These are phyloP conservation scores for Tichodroma muraria DNA, from an alignment of 2,113 vertebrate genomes.

Conservation along the genomic window DNA sequence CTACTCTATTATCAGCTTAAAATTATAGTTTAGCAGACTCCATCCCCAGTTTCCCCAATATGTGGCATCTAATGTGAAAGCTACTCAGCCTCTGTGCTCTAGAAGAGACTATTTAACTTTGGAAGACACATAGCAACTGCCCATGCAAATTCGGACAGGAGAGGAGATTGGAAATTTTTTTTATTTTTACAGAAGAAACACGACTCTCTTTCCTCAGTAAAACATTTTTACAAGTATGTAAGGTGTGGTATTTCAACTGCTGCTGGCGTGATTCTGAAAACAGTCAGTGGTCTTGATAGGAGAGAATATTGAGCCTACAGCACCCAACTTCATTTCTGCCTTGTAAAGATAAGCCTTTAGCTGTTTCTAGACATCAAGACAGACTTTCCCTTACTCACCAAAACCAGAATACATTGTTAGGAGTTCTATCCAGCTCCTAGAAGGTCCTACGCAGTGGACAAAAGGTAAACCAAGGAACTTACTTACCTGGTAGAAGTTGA, in stretches of 20 bases:
- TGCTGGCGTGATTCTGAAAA: neutral
- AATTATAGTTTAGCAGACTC: neutral
- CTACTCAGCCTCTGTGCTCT: neutral
- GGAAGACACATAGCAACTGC: neutral
- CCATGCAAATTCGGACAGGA: accelerated
- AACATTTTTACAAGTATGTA: neutral
- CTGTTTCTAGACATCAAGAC: neutral
- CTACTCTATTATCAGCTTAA: neutral
- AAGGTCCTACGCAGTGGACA: neutral
- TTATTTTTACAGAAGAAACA: neutral
- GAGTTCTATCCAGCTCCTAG: neutral
- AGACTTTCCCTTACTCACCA: neutral
- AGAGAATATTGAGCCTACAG: neutral
- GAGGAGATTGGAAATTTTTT: neutral
- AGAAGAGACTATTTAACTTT: neutral
- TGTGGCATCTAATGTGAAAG: neutral
- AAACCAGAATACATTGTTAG: accelerated
- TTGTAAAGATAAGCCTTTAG: neutral
- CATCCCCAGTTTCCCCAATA: neutral
- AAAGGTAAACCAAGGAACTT: neutral
- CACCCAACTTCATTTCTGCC: neutral
- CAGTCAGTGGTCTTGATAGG: neutral
- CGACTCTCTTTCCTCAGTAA: neutral
- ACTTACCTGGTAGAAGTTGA: neutral
- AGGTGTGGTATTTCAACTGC: neutral